phyloP scores from a whole-genome alignment of 2,888 invertebrate genomes.

The Sialis fuliginosa region DNA sequence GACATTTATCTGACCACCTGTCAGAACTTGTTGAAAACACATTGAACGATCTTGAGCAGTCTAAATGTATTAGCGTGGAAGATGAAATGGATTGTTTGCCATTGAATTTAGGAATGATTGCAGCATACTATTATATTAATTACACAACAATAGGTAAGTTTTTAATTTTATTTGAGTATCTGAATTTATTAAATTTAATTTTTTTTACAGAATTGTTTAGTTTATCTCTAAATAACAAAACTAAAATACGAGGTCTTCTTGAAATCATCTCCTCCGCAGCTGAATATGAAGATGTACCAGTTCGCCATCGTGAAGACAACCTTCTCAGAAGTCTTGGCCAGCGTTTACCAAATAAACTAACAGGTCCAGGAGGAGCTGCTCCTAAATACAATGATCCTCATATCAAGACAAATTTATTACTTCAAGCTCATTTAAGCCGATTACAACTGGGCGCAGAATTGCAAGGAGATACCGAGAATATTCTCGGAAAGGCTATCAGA shows the following conservation, averaged over 20 bases:
- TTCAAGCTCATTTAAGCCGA: conserved; percentile 91
- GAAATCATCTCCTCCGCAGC: conserved; percentile 97
- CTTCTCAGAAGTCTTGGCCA: conserved; percentile 44
- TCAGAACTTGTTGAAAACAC: conserved; percentile 97
- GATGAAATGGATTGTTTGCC: conserved; percentile 97
- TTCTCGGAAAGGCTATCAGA: conserved; percentile 71
- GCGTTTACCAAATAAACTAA: conserved; percentile 40
- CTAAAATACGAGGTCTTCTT: conserved; percentile 88
- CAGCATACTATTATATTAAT: conserved; percentile 98
- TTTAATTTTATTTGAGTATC: not conserved
- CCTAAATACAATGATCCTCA: conserved; percentile 93
- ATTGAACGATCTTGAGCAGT: conserved; percentile 82
- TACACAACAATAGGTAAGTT: conserved; percentile 87
- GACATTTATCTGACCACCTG: conserved; percentile 94
- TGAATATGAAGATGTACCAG: conserved; percentile 87
- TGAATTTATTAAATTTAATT: not conserved
- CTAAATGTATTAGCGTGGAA: conserved; percentile 93
- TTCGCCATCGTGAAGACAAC: conserved; percentile 88
- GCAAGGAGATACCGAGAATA: conserved; percentile 86
- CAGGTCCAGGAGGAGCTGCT: conserved; percentile 34
- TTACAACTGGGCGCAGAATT: conserved; percentile 90
- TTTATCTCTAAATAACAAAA: conserved; percentile 88
- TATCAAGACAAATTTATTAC: conserved; percentile 83
- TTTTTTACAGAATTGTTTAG: conserved; percentile 78
- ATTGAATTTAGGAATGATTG: conserved; percentile 98